Evolutionary conservation across 2,797 vertebrate species (phyloP).

Genomic region (Ispidina lecontei): DNA sequence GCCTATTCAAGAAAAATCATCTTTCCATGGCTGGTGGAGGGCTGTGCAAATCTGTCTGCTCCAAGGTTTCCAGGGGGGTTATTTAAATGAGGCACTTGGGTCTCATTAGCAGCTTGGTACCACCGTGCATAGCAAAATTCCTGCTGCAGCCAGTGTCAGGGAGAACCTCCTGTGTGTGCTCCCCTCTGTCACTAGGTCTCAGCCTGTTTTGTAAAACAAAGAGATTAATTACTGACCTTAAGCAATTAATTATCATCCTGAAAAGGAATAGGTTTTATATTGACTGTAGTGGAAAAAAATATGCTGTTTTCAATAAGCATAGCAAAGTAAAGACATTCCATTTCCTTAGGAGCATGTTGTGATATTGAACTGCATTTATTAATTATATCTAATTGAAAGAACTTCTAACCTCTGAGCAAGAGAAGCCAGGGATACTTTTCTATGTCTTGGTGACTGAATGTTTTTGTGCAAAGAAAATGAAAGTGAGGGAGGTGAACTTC

Average conservation of each 20-base stretch:
- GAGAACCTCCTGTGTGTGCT: not conserved
- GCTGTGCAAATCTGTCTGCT: not conserved
- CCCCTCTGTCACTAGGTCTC: not conserved
- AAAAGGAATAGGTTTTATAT: not conserved
- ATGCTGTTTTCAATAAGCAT: not conserved
- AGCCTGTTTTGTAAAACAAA: not conserved
- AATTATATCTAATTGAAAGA: not conserved
- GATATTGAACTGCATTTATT: not conserved
- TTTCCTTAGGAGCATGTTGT: not conserved
- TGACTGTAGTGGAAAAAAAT: not conserved
- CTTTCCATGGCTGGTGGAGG: not conserved
- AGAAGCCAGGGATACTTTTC: not conserved
- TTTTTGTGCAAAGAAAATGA: not conserved
- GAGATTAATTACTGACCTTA: not conserved
- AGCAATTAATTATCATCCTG: not conserved
- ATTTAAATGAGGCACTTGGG: not conserved
- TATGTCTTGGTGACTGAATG: not conserved
- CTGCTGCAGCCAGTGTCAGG: not conserved
- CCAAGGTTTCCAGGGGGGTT: not conserved
- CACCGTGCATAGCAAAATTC: not conserved
- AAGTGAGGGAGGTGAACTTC: not conserved
- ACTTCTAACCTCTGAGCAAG: not conserved
- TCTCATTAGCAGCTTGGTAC: not conserved
- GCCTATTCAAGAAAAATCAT: fast-evolving
- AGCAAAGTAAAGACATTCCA: not conserved